Conservation (phyloP, 2,888 invertebrate species). For the Oeneis ivallda region DNA sequence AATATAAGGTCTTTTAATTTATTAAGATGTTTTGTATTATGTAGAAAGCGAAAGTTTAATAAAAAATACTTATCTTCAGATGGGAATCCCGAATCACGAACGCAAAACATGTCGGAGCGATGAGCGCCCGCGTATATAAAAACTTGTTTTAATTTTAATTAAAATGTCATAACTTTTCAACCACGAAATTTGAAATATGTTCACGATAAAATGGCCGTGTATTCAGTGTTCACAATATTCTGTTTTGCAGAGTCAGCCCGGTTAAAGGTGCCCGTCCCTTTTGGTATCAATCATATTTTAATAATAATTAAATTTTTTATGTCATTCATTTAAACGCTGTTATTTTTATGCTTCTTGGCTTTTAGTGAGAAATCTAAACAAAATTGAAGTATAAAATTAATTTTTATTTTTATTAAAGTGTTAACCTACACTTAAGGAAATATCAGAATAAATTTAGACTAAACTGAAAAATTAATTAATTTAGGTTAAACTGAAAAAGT, state of each 20-base stretch:
- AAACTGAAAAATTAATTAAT: too few relatives aligned
- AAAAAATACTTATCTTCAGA: slow-evolving; percentile 23
- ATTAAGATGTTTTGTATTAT: background rate
- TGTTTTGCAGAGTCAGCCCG: slow-evolving; percentile 19
- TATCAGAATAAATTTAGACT: too few relatives aligned
- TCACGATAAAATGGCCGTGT: slow-evolving; percentile 29
- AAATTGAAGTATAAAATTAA: too few relatives aligned
- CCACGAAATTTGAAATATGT: slow-evolving; percentile 39
- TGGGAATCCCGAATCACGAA: slow-evolving; percentile 55
- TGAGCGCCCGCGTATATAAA: slow-evolving; percentile 51
- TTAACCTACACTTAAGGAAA: too few relatives aligned
- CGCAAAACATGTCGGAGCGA: slow-evolving; percentile 56
- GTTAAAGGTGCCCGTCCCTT: slow-evolving; percentile 1
- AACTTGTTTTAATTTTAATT: slow-evolving; percentile 73
- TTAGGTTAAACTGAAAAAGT: too few relatives aligned
- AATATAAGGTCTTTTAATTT: background rate
- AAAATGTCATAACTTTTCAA: too few relatives aligned
- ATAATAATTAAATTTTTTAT: background rate
- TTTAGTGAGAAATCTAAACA: too few relatives aligned
- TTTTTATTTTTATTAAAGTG: too few relatives aligned
- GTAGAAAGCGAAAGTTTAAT: slow-evolving; percentile 16
- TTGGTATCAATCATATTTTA: slow-evolving; percentile 1
- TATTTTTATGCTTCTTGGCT: too few relatives aligned
- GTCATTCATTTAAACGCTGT: background rate
- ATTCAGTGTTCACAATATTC: slow-evolving; percentile 26